Percentiles rank a stretch among this genome's conserved stretches.
phyloP scores from a whole-genome alignment of 2,888 invertebrate species.

The Aethes cnicana region DNA sequence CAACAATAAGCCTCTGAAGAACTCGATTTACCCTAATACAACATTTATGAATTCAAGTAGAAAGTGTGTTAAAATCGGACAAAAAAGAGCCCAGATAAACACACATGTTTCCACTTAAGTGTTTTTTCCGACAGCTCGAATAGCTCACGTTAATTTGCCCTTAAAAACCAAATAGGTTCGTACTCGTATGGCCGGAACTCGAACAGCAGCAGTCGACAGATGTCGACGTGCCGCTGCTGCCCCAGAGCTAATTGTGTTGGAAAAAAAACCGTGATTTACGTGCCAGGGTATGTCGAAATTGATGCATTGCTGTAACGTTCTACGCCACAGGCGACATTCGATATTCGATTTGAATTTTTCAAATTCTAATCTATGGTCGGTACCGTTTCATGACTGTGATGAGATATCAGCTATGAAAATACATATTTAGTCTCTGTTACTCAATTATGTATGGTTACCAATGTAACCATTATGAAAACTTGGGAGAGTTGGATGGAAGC shows the following conservation, averaged over 20 bases:
- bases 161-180: conserved; percentile 25
- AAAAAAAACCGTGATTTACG: conserved; percentile 46
- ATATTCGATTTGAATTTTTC: conserved; percentile 43
- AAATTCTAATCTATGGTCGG: conserved; percentile 17
- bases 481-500: too few relatives aligned
- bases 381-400: too few relatives aligned
- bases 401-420: too few relatives aligned
- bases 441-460: too few relatives aligned
- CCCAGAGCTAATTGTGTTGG: conserved; percentile 72
- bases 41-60: neutral
- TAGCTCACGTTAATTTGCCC: conserved; percentile 30
- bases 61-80: neutral
- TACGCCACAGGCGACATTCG: conserved; percentile 24
- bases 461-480: too few relatives aligned
- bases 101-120: conserved; percentile 26
- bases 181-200: conserved; percentile 60
- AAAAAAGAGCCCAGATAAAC: conserved; percentile 1
- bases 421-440: too few relatives aligned
- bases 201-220: conserved; percentile 73
- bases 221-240: conserved; percentile 69
- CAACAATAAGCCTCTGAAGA: conserved; percentile 6
- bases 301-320: conserved; percentile 29
- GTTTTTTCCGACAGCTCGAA: conserved; percentile 13
- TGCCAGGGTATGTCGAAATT: conserved; percentile 29
- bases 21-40: neutral